Conservation (phyloP, 2,888 invertebrate genomes). For the Cephus pygmeus region DNA sequence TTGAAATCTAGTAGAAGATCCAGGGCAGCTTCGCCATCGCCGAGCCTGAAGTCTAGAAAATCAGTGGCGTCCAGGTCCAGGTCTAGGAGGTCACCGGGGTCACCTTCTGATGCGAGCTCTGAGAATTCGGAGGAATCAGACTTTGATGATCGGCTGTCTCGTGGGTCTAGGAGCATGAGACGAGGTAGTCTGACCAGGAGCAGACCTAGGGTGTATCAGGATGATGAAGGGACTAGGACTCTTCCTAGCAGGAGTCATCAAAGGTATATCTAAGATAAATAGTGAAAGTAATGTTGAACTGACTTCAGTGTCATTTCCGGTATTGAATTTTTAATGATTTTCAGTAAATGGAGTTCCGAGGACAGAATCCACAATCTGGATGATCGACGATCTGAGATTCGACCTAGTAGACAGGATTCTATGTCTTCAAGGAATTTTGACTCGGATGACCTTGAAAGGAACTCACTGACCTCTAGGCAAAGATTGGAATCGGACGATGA, state of each 20-base stretch:
- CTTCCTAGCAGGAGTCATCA: slow-evolving; percentile 45
- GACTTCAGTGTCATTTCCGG: neutral
- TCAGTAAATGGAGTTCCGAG: slow-evolving; percentile 54
- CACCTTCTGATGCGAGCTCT: slow-evolving; percentile 61
- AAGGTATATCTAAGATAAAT: slow-evolving; percentile 40
- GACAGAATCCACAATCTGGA: slow-evolving; percentile 52
- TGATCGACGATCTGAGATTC: slow-evolving; percentile 51
- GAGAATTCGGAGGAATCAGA: slow-evolving; percentile 73
- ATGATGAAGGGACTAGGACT: slow-evolving; percentile 44
- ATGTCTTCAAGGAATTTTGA: slow-evolving; percentile 30
- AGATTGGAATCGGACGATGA: slow-evolving; percentile 22
- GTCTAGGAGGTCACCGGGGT: slow-evolving; percentile 60
- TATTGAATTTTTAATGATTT: slow-evolving; percentile 7
- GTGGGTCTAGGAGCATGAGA: slow-evolving; percentile 54
- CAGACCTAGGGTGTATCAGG: slow-evolving; percentile 45
- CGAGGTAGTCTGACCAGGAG: slow-evolving; percentile 54
- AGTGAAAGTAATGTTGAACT: neutral
- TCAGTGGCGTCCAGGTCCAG: slow-evolving; percentile 72
- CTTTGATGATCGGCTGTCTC: slow-evolving; percentile 64
- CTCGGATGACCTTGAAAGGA: slow-evolving; percentile 42
- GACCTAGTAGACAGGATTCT: slow-evolving; percentile 41
- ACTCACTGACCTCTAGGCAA: slow-evolving; percentile 34
- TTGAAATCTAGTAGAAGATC: slow-evolving; percentile 55
- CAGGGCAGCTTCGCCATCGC: slow-evolving; percentile 75
- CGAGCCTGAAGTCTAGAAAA: slow-evolving; percentile 77